A percentile compares a stretch with the other conserved stretches of the same genome.
Evolutionary conservation across 2,797 vertebrate species (phyloP).

Genomic region (Octomys mimax): DNA sequence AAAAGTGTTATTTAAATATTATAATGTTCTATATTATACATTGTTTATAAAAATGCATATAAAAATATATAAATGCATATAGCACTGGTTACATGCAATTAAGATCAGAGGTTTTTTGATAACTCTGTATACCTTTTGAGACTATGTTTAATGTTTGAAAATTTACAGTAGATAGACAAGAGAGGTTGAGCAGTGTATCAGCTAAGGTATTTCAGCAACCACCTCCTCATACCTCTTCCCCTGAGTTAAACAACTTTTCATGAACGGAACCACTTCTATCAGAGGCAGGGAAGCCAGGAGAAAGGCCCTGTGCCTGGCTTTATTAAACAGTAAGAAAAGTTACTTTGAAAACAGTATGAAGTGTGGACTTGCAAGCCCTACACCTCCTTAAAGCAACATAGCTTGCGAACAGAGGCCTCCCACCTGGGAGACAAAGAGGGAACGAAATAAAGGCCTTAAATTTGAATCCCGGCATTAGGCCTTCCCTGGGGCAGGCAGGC

Average conservation of each 20-base stretch:
- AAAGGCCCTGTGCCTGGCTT: neutral
- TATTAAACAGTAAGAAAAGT: neutral
- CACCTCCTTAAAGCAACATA: neutral
- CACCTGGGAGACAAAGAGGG: neutral
- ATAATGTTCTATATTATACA: neutral
- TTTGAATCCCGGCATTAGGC: neutral
- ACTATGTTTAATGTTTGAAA: too few species aligned
- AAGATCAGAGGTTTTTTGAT: neutral
- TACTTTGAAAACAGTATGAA: neutral
- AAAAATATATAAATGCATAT: neutral
- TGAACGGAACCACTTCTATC: neutral
- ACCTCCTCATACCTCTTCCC: too few species aligned
- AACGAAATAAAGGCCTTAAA: neutral
- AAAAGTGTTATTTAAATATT: neutral
- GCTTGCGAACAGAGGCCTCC: neutral
- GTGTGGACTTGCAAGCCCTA: neutral
- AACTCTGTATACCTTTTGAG: too few species aligned
- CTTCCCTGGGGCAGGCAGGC: neutral
- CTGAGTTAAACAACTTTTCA: neutral
- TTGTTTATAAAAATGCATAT: too few species aligned
- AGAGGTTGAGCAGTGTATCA: too few species aligned
- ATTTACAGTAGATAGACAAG: too few species aligned
- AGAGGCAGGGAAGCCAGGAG: neutral
- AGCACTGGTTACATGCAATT: neutral
- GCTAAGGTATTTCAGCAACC: too few species aligned